Conservation (phyloP, 2,888 invertebrate species). For the Phymatocera aterrima region DNA sequence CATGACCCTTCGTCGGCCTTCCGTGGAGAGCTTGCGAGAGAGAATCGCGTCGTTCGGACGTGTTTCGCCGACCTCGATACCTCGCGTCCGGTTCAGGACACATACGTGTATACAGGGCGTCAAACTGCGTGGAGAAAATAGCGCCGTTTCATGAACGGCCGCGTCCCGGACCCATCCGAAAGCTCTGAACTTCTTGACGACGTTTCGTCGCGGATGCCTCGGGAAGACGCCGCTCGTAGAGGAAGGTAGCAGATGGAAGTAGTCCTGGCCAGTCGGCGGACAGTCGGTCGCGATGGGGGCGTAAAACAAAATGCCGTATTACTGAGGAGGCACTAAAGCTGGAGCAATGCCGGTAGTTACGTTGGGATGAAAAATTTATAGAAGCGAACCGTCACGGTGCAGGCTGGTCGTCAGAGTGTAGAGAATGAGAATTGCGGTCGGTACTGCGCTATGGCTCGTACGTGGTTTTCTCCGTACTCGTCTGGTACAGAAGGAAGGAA, state of each 20-base stretch:
- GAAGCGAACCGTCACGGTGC: not conserved
- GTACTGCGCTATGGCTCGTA: conserved; percentile 2
- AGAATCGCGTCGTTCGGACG: not conserved
- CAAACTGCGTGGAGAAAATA: not conserved
- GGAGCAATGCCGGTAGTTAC: not conserved
- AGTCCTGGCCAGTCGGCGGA: not conserved
- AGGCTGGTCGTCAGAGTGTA: not conserved
- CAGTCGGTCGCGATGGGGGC: conserved; percentile 21
- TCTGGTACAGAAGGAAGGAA: not conserved
- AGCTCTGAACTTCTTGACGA: not conserved
- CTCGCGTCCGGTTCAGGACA: not conserved
- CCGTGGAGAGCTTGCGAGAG: not conserved
- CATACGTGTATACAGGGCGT: not conserved
- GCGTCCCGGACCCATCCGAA: not conserved
- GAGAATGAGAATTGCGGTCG: conserved; percentile 24
- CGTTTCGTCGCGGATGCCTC: not conserved
- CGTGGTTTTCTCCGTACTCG: not conserved
- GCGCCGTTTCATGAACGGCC: not conserved
- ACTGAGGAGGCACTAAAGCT: conserved; percentile 23
- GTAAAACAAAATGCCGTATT: conserved; percentile 40
- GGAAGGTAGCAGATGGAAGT: conserved; percentile 7
- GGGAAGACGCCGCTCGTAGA: not conserved
- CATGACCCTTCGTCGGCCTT: conserved; percentile 58
- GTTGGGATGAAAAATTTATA: conserved; percentile 38
- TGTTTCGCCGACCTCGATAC: conserved; percentile 16